Base-by-base conservation (phyloP, 2,113 vertebrate genomes). In the Psammodynastes pulverulentus region DNA sequence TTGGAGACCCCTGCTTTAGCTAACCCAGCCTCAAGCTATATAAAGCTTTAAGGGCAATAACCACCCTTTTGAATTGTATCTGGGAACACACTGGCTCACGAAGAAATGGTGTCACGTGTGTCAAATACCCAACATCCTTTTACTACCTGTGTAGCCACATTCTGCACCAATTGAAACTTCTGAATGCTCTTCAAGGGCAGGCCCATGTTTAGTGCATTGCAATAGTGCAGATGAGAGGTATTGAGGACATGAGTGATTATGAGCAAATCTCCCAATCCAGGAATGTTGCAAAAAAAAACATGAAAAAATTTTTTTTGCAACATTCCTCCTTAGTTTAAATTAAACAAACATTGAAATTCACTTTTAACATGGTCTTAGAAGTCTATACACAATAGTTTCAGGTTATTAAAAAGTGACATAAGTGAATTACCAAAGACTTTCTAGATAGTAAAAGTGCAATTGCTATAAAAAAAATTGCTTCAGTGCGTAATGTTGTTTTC, bases 401-500 rank as follows among this genome's bases (percentile, higher is more conserved):
- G 54, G 53, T 88, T 91, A 88, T 58, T 1, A 87, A 21, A 87
- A 34, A 53, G 46, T 86, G 54, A 86, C 90, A 89, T 91, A 90
- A 90, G 90, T 8, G 48, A 24, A 94, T 92, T 88, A 96, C 85
- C 88, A 0, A 26, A 45, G 23, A 45, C 87, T 79, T 79, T 12
- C 34, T 15, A 79, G 90, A 4, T 91, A 94, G 93, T 95, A 95
- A 96, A 19, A 92, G 92, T 84, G 91, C 95, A 94, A 95, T 3
- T 94, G 94, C 72, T 91, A 95, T 21, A 2, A 49, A 62, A 58
- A 23, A 48, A 85, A 58, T 56, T 87, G 87, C 93, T 48, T 52
- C 51, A 90, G 29, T n/a, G n/a, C 12, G 52, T 0, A 2, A 53
- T 89, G 93, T 94, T 96, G 86, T 89, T 94, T 94, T 87, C 93